Base-by-base conservation (phyloP, 2,888 invertebrate genomes). In the Tenthredo amoena region DNA sequence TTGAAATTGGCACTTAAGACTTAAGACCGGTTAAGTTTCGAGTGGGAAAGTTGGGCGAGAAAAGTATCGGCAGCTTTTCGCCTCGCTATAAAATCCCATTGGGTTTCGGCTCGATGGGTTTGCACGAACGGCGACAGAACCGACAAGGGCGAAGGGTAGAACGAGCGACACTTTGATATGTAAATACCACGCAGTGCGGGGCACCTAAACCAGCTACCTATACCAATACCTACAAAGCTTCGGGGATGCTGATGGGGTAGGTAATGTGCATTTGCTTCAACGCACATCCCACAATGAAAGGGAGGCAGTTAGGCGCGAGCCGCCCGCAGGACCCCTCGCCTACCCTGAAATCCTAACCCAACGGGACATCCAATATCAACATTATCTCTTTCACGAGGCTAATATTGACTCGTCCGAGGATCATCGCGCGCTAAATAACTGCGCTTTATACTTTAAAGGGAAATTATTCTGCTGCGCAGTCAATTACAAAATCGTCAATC, bases 151-250 rank as follows among this genome's bases (percentile, higher is more conserved):
- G 62, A 81, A 55, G 77, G 77, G 77, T 34, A 9, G 40, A 62
- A 62, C 74, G 86, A 85, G 85, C 89, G 90, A 91, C 92, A 93
- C 93, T 93, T 93, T 93, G 93, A 93, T 92, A 93, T 93, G 93
- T 92, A 93, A 93, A 93, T 93, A 93, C 87, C 81, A 91, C 91
- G 90, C 91, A 88, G 91, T 89, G 89, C 90, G 89, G 91, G 91
- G 89, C 89, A 89, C 87, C 88, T 85, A 62, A 55, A 81, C 81
- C 81, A 62, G 62, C 58, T 40, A 81, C 40, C 34, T 62, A 26
- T 79, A 81, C 81, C 81, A 10, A 58, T 62, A 12, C 55, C 26
- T 34, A 50, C 31, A 31, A 31, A 81, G 58, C 40, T 21, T 40
- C 81, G 31, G 79, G 79, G 79, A 79, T 79, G 58, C 58, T 55